A percentile compares a stretch with the other conserved stretches of the same genome.
phyloP scores from a whole-genome alignment of 2,797 vertebrate species.

The Takifugu ocellatus region DNA sequence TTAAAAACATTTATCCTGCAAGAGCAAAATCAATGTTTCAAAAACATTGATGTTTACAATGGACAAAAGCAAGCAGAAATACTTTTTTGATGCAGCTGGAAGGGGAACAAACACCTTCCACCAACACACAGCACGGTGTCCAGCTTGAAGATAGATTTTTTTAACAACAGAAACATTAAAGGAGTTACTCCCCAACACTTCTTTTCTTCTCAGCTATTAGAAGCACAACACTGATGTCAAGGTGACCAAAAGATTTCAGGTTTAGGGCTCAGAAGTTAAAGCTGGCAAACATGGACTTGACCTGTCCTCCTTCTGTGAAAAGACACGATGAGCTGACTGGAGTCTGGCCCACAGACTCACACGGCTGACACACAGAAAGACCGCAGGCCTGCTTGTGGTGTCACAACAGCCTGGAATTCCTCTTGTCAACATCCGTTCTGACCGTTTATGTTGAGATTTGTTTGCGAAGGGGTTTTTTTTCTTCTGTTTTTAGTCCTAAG shows the following conservation, averaged over 20 bases:
- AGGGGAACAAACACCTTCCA: too few species aligned
- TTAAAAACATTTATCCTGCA: too few species aligned
- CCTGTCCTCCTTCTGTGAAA: conserved; percentile 29
- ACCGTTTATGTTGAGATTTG: conserved; percentile 22
- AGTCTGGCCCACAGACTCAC: conserved; percentile 24
- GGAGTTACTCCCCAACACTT: too few species aligned
- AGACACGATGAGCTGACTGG: conserved; percentile 32
- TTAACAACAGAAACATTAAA: too few species aligned
- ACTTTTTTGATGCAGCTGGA: too few species aligned
- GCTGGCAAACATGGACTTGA: conserved; percentile 6
- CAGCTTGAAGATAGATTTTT: too few species aligned
- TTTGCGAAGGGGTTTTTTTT: conserved; percentile 8
- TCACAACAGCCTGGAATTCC: conserved; percentile 29
- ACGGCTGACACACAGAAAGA: conserved; percentile 29
- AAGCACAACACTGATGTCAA: conserved; percentile 5
- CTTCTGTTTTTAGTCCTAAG: conserved; percentile 22
- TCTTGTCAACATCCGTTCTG: conserved; percentile 36
- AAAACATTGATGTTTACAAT: too few species aligned
- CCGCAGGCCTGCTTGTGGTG: conserved; percentile 26
- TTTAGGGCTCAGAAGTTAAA: conserved; percentile 3
- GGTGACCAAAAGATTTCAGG: conserved; percentile 17
- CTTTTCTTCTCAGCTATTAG: not conserved
- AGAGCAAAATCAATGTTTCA: too few species aligned
- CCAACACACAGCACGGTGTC: too few species aligned
- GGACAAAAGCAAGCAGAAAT: too few species aligned